Percentiles rank a stretch among this genome's conserved stretches.
These are phyloP conservation scores for Dorcus parallelipipedus DNA, from an alignment of 2,888 invertebrate genomes.

Conservation along the genomic window DNA sequence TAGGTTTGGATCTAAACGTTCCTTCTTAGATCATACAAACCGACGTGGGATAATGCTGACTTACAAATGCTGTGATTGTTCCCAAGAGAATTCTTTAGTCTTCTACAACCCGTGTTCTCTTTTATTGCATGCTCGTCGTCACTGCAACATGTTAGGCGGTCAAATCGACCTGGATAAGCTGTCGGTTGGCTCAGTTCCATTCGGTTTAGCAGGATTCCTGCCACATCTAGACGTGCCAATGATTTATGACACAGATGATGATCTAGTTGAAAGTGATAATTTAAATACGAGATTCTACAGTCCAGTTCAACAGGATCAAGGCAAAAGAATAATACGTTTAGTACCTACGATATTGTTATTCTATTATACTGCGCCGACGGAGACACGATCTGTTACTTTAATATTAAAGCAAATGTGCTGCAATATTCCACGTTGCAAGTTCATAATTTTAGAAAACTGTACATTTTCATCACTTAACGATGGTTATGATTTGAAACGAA, in stretches of 20 bases:
- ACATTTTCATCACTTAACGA: neutral
- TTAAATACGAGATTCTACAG: conserved; percentile 42
- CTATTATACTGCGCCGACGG: conserved; percentile 21
- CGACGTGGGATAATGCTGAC: conserved; percentile 39
- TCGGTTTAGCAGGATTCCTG: conserved; percentile 42
- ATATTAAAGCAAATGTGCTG: conserved; percentile 39
- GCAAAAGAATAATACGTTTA: conserved; percentile 34
- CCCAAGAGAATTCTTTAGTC: conserved; percentile 20
- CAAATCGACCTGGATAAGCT: conserved; percentile 37
- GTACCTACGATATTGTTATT: conserved; percentile 37
- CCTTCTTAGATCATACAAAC: conserved; percentile 45
- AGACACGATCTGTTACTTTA: conserved; percentile 22
- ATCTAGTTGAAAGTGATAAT: conserved; percentile 22
- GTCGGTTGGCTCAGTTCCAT: conserved; percentile 35
- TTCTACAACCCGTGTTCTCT: conserved; percentile 46
- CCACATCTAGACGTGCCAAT: conserved; percentile 36
- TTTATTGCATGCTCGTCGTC: conserved; percentile 41
- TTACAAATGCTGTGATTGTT: conserved; percentile 39
- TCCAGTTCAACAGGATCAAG: conserved; percentile 32
- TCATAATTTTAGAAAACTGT: conserved; percentile 27
- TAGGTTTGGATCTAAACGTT: conserved; percentile 43
- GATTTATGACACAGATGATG: conserved; percentile 39
- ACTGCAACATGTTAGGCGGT: conserved; percentile 36
- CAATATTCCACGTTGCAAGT: conserved; percentile 42
- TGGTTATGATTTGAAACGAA: neutral